Base-by-base conservation (phyloP, 2,113 vertebrate species). In the Pterophyllum scalare region DNA sequence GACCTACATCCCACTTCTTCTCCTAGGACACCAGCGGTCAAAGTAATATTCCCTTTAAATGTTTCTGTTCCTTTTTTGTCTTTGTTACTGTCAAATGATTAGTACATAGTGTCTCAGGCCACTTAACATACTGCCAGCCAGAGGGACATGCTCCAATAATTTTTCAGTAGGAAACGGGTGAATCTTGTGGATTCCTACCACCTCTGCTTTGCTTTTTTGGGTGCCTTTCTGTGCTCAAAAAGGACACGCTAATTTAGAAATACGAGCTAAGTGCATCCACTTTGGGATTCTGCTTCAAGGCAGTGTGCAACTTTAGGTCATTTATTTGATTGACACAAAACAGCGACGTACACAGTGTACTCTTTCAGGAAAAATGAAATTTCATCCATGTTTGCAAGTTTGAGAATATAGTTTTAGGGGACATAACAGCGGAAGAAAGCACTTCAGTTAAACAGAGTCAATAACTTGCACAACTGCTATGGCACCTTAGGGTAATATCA, bases 321-420 rank as follows among this genome's bases (percentile, higher is more conserved):
- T 94, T 92, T 89, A 65, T 88, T 88, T 93, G 90, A 92, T 56
- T 92, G 92, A 90, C 91, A 80, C 38, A 31, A 87, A 78, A 57
- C 61, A 52, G 62, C 5, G 24, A 38, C 75, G 31, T 70, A 40
- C 76, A 81, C 67, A 61, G 91, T 93, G 87, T 94, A 87, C 49
- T 57, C 80, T 95, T 93, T 94, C 94, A 80, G 87, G 70, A 92
- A 94, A 94, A 92, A 91, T 88, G 92, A 91, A 94, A 95, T 92
- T 91, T 72, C 89, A 95, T 94, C 86, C 86, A 80, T 91, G 84
- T 81, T 87, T 92, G 79, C 59, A 76, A 80, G 84, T 92, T 87
- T 83, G 75, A 85, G 78, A 57, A 83, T 81, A 82, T 85, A 75
- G 81, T 88, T 93, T 83, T 85, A 83, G 80, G 83, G 81, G 82